These are phyloP conservation scores for Drosophila macrothrix DNA, from an alignment of 2,888 invertebrate species.

Conservation along the genomic window DNA sequence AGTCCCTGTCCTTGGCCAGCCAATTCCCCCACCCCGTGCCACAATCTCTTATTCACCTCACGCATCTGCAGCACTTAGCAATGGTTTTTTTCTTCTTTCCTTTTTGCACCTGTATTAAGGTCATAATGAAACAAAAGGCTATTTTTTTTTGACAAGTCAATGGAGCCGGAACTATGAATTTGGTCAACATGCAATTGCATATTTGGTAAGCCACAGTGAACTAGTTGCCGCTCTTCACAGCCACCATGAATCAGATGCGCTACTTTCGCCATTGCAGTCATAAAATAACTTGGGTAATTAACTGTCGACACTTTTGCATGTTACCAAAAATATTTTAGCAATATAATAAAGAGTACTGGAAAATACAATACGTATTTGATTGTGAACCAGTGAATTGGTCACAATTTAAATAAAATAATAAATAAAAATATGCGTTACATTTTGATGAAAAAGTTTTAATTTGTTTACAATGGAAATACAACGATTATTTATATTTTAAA, in stretches of 20 bases:
- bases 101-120: slow-evolving; percentile 24
- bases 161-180: slow-evolving; percentile 30
- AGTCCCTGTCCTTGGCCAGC: slow-evolving; percentile 53
- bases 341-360: background rate
- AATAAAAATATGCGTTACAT: background rate
- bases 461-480: background rate
- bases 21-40: background rate
- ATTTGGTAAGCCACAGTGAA: slow-evolving; percentile 32
- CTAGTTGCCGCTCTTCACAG: slow-evolving; percentile 6
- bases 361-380: background rate
- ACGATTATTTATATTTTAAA: background rate
- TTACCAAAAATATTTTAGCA: background rate
- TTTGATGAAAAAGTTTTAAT: background rate
- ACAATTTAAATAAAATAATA: background rate
- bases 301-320: no score
- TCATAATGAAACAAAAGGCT: slow-evolving; percentile 31
- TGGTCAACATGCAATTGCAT: slow-evolving; percentile 42
- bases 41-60: slow-evolving; percentile 9
- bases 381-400: accelerated
- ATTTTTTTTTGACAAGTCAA: background rate
- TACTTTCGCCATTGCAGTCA: background rate
- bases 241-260: background rate
- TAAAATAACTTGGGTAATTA: background rate
- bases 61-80: slow-evolving; percentile 68
- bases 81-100: background rate